Evolutionary conservation across 2,113 vertebrate species (phyloP).

Genomic region (Bolborhynchus lineola): DNA sequence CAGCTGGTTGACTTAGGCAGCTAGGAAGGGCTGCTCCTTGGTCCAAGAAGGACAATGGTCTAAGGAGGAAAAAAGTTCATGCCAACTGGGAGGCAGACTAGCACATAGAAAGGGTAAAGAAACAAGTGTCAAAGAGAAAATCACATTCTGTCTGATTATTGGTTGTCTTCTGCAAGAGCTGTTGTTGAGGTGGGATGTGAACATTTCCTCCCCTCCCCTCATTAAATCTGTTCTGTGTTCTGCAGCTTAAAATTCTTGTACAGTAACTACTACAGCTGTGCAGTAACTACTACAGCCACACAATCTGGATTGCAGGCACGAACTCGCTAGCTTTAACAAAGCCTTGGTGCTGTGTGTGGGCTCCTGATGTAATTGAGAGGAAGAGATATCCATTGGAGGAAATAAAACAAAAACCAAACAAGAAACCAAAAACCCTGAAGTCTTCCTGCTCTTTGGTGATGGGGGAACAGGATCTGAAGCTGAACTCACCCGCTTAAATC

Average conservation of each 20-base stretch:
- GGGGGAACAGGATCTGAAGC: not conserved
- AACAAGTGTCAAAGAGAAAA: not conserved
- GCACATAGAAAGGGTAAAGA: not conserved
- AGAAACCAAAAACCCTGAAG: not conserved
- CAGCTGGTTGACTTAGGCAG: not conserved
- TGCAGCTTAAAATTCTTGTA: not conserved
- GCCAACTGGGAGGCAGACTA: not conserved
- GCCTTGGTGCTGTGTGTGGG: not conserved
- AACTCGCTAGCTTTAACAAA: not conserved
- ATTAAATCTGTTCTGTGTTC: not conserved
- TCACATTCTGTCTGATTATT: not conserved
- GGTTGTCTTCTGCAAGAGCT: not conserved
- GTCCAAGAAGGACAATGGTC: not conserved
- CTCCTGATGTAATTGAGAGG: not conserved
- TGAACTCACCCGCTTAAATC: not conserved
- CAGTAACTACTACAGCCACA: not conserved
- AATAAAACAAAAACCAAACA: not conserved
- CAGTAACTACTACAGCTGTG: not conserved
- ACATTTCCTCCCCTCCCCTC: not conserved
- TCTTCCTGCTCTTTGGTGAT: not conserved
- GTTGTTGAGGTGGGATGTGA: not conserved
- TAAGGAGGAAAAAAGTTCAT: not conserved
- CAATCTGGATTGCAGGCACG: not conserved
- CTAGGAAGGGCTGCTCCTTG: not conserved
- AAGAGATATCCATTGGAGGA: not conserved